Base-by-base conservation (phyloP, 64 coral and sea anemone genomes). In the Montipora cactus region DNA sequence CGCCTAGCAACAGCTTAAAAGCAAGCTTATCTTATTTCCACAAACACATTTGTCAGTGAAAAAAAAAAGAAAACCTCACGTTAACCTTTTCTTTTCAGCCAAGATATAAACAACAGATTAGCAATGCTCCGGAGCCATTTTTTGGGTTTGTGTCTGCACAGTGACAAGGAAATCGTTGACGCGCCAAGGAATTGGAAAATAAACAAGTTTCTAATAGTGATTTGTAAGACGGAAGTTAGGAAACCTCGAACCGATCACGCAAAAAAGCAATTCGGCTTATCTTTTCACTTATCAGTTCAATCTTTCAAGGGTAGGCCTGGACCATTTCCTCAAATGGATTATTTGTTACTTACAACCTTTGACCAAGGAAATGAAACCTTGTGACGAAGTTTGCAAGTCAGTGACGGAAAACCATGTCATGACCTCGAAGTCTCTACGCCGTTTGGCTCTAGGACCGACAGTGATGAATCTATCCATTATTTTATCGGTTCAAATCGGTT, bases 31-130 rank as follows among this genome's bases (percentile, higher is more conserved):
- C 14, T 19, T 7, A 12, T 28, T 25, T 12, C 12, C 13, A 49
- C 44, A 49, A 19, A 49, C 74, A 78, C 55, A 82, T 23, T 62
- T 82, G 57, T 66, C 58, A 66, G 4, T 44, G 51, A 82, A 15
- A 14, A 64, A 64, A 55, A 55, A 5, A 55, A 5, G 52, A 55
- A 7, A 14, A 14, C 11, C 11, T 12, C 61, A 14, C 61, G 61
- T 64, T 3, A 15, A 8, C 53, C 53, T 58, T 81, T 59, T 82
- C 19, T 14, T 62, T 5, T 11, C 4, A 62, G 37, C 53, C 53
- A 57, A 57, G 44, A 82, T 82, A 66, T 64, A 78, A 64, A 64
- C 58, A 82, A 64, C 58, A 82, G 14, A n/a, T 82, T 82, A 64
- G 4, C 9, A 51, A 12, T 67, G 10, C 64, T 22, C 16, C 12